Conservation (phyloP, 2,888 invertebrate species). For the Melangyna quadrimaculata region DNA sequence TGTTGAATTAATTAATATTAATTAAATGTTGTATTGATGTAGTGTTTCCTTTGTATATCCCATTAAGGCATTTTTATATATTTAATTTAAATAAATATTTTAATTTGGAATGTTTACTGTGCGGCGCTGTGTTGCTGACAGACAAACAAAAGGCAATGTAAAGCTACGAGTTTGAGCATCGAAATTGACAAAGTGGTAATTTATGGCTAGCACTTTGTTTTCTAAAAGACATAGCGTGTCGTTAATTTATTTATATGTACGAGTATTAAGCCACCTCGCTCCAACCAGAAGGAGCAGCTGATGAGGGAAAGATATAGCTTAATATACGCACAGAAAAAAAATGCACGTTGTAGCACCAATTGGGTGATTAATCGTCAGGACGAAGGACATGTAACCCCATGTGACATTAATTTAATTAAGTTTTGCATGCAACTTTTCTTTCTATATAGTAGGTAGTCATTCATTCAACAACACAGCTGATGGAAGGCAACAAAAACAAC, state of each 20-base stretch:
- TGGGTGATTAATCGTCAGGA: conserved; percentile 58
- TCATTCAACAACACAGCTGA: neutral
- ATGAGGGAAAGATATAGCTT: neutral
- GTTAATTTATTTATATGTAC: conserved; percentile 36
- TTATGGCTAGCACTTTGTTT: conserved; percentile 20
- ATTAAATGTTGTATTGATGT: conserved; percentile 38
- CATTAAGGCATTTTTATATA: conserved; percentile 14
- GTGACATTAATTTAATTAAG: conserved; percentile 65
- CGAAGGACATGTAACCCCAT: conserved; percentile 50
- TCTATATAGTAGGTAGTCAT: neutral
- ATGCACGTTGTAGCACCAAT: conserved; percentile 29
- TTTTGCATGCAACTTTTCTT: conserved; percentile 36
- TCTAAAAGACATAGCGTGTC: conserved; percentile 36
- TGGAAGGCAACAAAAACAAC: neutral
- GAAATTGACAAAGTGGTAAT: conserved; percentile 24
- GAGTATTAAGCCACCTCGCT: neutral
- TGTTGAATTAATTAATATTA: conserved; percentile 36
- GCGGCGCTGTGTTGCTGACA: neutral
- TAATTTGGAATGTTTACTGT: conserved; percentile 24
- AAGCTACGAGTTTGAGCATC: conserved; percentile 12
- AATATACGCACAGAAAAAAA: no score
- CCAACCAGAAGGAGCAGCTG: neutral
- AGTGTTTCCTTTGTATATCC: conserved; percentile 10
- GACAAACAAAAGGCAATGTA: conserved; percentile 1
- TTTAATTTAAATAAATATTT: conserved; percentile 32